Evolutionary conservation across 1,140 invertebrate species (phyloP), one percentile per base, ranked within the genome.

Genomic region (Penaeus chinensis): DNA sequence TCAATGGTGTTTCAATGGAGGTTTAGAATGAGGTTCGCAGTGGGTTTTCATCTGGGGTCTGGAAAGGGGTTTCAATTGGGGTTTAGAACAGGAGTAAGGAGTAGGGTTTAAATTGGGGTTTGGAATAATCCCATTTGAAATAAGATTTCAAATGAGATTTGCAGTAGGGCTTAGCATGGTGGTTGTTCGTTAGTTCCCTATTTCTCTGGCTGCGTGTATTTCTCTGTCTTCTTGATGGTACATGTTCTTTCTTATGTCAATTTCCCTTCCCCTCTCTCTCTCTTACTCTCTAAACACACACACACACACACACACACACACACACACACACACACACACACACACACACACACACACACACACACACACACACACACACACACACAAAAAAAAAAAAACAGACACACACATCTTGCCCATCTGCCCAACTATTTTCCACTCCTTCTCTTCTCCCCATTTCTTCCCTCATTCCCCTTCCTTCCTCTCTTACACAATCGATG

Each of bases 401-500:
- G 8, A 78, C 3, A 60, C 22, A 47, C 24, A 22, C 54, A 24
- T 54, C 13, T 19, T 42, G 20, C 37, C 5, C 19, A 19, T 47
- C 37, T 78, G 10, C 24, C 16, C 8, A 20, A 1, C 74, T 77
- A 22, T 47, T 16, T 19, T 24, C 19, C 13, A 42, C 76, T 20
- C 32, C 20, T 1, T n/a, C 18, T 54, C 42, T 54, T 79, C 37
- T 79, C 22, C n/a, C 20, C 47, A 1, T 7, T 69, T 24, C n/a
- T 32, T 69, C 66, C 27, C 66, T 69, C 66, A 24, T 32, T 18
- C 66, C 27, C 8, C 65, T 71, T 32, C 32, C 66, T 79, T 60
- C 61, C 47, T 79, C 42, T 79, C 77, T 60, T 13, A n/a, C 42
- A 60, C 77, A 60, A 47, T 79, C 42, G 22, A 60, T 79, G 42